phyloP scores from a whole-genome alignment of 1,140 invertebrate species.

The Penaeus japonicus region DNA sequence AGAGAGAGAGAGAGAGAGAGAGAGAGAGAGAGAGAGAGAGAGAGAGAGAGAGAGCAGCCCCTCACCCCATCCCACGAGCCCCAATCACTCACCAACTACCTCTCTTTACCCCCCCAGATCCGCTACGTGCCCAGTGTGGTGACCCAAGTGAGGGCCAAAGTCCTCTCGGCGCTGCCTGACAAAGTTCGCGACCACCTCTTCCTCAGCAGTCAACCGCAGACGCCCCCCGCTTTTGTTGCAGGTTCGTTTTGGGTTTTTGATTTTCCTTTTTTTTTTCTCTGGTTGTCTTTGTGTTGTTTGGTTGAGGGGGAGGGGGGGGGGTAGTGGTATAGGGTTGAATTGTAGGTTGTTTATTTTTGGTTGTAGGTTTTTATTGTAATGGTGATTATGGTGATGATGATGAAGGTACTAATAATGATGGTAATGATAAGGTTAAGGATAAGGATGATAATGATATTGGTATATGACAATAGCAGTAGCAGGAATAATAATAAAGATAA shows the following conservation, averaged over 20 bases:
- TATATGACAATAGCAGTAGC: no score
- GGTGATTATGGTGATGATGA: no score
- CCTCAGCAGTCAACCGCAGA: slow-evolving; percentile 59
- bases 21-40: background rate
- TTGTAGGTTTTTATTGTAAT: no score
- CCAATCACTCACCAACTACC: background rate
- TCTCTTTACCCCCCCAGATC: slow-evolving; percentile 46
- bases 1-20: background rate
- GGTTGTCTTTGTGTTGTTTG: background rate
- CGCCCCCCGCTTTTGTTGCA: slow-evolving; percentile 60
- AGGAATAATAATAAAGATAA: no score
- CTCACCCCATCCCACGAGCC: background rate
- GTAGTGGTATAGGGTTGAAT: no score
- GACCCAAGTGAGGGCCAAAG: slow-evolving; percentile 59
- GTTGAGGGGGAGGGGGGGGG: no score
- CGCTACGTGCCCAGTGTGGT: slow-evolving; percentile 62
- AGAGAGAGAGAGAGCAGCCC: background rate
- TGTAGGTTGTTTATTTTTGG: no score
- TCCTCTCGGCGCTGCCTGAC: slow-evolving; percentile 60
- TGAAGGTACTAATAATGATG: no score
- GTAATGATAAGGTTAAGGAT: no score
- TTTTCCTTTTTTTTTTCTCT: background rate
- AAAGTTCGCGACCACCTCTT: slow-evolving; percentile 60
- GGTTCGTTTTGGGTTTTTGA: slow-evolving; percentile 18
- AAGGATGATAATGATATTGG: no score